Evolutionary conservation across 2,888 invertebrate genomes (phyloP).

Genomic region (Heliconius ismenius): DNA sequence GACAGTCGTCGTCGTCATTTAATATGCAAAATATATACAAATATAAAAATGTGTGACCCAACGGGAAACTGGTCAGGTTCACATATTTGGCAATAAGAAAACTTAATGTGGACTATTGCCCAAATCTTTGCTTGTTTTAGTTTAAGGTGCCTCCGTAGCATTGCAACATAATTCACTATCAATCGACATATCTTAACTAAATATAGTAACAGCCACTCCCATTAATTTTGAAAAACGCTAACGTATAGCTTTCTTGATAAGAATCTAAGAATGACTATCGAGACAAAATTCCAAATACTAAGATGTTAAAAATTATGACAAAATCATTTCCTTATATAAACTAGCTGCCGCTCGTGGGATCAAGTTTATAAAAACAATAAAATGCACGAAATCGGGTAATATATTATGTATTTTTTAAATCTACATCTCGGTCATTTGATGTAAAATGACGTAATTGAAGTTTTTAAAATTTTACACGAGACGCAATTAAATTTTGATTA

Average conservation of each 20-base stretch:
- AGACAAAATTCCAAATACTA: background rate
- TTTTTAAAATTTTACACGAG: no score
- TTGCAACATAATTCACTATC: background rate
- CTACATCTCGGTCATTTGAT: no score
- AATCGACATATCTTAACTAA: constrained; percentile 10
- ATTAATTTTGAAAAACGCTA: background rate
- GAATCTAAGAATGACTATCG: background rate
- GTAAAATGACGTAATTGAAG: no score
- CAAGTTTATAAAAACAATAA: no score
- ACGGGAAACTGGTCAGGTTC: constrained; percentile 23
- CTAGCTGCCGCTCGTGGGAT: no score
- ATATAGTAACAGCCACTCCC: background rate
- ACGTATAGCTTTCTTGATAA: background rate
- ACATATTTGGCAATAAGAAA: constrained; percentile 25
- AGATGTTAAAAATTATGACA: no score
- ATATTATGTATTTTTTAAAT: no score
- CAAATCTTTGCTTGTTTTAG: constrained; percentile 24
- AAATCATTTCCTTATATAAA: no score
- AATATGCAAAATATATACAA: constrained; percentile 7
- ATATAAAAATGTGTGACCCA: constrained; percentile 3
- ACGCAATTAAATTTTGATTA: no score
- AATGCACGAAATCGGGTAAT: no score
- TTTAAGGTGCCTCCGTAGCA: background rate
- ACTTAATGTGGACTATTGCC: constrained; percentile 13
- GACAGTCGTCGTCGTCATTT: constrained; percentile 21